These are phyloP conservation scores for Hypercompe scribonia DNA, from an alignment of 2,888 invertebrate species.

Conservation along the genomic window DNA sequence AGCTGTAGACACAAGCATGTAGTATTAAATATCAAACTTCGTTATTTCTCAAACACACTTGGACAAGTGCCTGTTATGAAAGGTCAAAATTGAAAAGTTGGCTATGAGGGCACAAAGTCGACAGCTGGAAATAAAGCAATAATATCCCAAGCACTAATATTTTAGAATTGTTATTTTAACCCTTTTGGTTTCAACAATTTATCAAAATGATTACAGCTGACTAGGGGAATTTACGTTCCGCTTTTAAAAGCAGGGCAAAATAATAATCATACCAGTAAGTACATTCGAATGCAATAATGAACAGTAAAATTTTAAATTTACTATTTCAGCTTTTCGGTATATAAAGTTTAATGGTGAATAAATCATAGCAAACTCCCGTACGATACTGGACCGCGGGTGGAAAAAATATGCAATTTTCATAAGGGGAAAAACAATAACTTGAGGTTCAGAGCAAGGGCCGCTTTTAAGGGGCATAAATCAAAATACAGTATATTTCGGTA, in stretches of 20 bases:
- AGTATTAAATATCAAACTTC: conserved; percentile 52
- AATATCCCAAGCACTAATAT: conserved; percentile 20
- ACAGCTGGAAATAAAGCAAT: conserved; percentile 24
- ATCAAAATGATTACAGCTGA: conserved; percentile 23
- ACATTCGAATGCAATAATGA: conserved; percentile 34
- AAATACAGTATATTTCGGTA: conserved; percentile 79
- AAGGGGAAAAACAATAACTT: conserved; percentile 84
- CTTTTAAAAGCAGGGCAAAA: conserved; percentile 19
- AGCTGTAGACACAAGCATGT: no score
- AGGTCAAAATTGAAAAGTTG: conserved; percentile 19
- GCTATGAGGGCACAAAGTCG: conserved; percentile 14
- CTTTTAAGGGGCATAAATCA: conserved; percentile 85
- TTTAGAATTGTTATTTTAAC: conserved; percentile 23
- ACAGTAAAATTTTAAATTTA: conserved; percentile 53
- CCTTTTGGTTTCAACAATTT: conserved; percentile 25
- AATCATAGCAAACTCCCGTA: conserved; percentile 70
- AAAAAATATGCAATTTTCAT: conserved; percentile 81
- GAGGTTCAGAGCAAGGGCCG: conserved; percentile 78
- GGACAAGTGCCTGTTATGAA: conserved; percentile 17
- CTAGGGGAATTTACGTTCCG: conserved; percentile 2
- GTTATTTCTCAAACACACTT: conserved; percentile 42
- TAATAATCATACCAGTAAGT: conserved; percentile 18
- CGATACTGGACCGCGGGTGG: conserved; percentile 68
- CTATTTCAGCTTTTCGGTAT: conserved; percentile 68
- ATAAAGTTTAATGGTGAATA: conserved; percentile 74